phyloP scores from a whole-genome alignment of 1,140 invertebrate genomes.

The Penaeus vannamei region DNA sequence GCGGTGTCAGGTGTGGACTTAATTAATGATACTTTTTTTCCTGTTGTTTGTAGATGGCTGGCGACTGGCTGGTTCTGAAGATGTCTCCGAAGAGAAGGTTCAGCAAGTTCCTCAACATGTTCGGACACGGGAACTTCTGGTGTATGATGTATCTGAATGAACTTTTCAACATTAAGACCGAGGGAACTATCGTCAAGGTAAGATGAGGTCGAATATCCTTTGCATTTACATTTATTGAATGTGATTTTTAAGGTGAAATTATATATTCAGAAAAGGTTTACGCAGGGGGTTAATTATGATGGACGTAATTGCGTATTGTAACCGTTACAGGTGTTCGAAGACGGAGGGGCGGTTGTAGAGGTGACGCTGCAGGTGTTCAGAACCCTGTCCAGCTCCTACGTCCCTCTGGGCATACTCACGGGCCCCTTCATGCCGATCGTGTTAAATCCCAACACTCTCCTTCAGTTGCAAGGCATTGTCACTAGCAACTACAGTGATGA shows the following conservation, averaged over 20 bases:
- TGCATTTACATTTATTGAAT: no score
- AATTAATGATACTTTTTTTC: not conserved
- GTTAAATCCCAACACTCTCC: slow-evolving; percentile 2
- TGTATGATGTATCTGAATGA: slow-evolving; percentile 61
- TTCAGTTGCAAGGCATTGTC: not conserved
- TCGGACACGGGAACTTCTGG: slow-evolving; percentile 64
- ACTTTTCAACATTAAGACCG: slow-evolving; percentile 56
- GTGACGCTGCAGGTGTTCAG: no score
- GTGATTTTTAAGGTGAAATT: no score
- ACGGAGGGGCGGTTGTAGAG: no score
- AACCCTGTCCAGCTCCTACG: no score
- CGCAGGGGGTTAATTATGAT: no score
- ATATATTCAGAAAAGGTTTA: no score
- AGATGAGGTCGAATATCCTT: not conserved
- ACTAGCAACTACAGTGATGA: slow-evolving; percentile 1
- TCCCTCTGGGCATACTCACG: slow-evolving; percentile 7
- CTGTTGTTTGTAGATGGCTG: slow-evolving; percentile 34
- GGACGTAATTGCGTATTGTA: no score
- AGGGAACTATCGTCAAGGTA: slow-evolving; percentile 52
- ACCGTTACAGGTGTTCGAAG: no score
- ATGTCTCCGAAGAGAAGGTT: slow-evolving; percentile 61
- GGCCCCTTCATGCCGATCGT: not conserved
- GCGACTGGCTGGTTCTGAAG: slow-evolving; percentile 67
- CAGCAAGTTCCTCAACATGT: slow-evolving; percentile 59
- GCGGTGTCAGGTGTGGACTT: no score